phyloP scores from a whole-genome alignment of 2,113 vertebrate genomes.

The Myxocyprinus asiaticus region DNA sequence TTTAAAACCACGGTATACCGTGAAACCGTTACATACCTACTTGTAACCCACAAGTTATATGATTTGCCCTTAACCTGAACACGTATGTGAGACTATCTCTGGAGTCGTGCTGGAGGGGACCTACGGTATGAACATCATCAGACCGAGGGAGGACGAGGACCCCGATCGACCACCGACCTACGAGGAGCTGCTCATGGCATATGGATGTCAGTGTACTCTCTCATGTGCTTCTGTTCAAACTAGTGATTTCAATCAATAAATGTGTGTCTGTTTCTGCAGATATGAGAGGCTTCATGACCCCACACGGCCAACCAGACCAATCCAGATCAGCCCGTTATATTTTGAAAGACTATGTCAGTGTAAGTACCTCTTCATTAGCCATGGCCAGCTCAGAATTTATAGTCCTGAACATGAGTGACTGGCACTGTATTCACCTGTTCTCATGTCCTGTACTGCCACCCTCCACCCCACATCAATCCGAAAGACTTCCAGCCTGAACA shows the following conservation, averaged over 20 bases:
- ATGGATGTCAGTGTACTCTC: constrained; percentile 80
- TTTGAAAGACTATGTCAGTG: constrained; percentile 92
- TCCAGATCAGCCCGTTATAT: constrained; percentile 90
- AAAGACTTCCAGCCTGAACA: constrained; percentile 86
- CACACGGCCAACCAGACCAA: constrained; percentile 94
- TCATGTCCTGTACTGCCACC: constrained; percentile 90
- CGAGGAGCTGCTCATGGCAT: constrained; percentile 88
- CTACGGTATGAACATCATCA: constrained; percentile 91
- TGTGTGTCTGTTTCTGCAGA: constrained; percentile 78
- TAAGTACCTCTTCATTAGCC: constrained; percentile 65
- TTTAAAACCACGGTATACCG: too few species aligned
- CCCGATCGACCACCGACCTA: constrained; percentile 82
- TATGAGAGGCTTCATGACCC: constrained; percentile 96
- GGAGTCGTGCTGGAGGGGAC: constrained; percentile 85
- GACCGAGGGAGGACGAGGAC: constrained; percentile 92
- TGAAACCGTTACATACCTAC: too few species aligned
- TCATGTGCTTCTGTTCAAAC: too few species aligned
- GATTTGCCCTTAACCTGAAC: constrained; percentile 75
- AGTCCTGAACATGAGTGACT: too few species aligned
- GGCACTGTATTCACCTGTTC: too few species aligned
- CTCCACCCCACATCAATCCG: constrained; percentile 82
- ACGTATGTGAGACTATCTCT: constrained; percentile 91
- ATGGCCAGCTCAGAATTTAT: background rate
- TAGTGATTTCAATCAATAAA: too few species aligned
- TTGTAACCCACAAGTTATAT: too few species aligned